Evolutionary conservation across 1,140 invertebrate genomes (phyloP).

Genomic region (Holotrichia oblita): DNA sequence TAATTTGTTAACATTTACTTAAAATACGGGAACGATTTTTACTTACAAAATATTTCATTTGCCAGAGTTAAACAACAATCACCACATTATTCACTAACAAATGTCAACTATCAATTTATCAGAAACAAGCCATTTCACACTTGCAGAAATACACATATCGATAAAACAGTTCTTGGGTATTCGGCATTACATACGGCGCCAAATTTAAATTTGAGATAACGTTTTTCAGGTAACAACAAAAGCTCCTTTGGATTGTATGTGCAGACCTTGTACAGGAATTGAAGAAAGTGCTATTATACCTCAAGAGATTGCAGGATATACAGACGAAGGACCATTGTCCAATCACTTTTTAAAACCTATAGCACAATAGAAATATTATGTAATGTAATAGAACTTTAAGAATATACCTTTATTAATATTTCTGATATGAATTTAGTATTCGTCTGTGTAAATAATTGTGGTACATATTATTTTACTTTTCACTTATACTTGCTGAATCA

Average conservation of each 20-base stretch:
- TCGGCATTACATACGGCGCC: neutral
- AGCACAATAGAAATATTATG: neutral
- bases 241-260: conserved; percentile 93
- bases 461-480: too few relatives aligned
- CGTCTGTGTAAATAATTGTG: neutral
- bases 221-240: conserved; percentile 81
- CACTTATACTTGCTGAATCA: too few relatives aligned
- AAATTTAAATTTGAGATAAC: conserved; percentile 17
- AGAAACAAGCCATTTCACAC: conserved; percentile 15
- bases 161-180: conserved; percentile 2
- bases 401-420: neutral
- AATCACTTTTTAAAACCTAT: conserved; percentile 74
- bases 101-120: conserved; percentile 19
- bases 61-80: neutral
- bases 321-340: conserved; percentile 80
- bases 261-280: conserved; percentile 87
- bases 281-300: conserved; percentile 88
- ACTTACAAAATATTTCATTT: conserved; percentile 25
- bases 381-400: neutral
- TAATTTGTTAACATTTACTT: neutral
- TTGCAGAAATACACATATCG: neutral
- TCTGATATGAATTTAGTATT: neutral
- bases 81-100: neutral
- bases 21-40: neutral
- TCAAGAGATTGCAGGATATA: conserved; percentile 88